Conservation (phyloP, 2,888 invertebrate genomes). For the Drosophila mayaguana region DNA sequence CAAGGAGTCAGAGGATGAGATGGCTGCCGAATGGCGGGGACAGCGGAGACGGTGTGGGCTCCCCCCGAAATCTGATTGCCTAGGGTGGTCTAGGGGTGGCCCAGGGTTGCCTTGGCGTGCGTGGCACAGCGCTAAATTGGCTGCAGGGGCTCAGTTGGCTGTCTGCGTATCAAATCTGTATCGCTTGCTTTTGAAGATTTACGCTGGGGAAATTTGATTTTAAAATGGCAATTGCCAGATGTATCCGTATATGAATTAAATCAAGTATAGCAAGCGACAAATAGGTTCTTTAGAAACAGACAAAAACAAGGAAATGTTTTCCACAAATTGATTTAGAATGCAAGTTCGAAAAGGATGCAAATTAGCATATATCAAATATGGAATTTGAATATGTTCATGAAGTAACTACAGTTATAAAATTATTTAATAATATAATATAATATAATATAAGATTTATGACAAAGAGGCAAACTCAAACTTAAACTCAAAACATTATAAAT, state of each 20-base stretch:
- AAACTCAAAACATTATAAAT: too few relatives aligned
- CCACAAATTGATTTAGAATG: not conserved
- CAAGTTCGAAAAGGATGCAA: not conserved
- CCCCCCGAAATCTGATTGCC: constrained; percentile 6
- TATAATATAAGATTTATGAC: too few relatives aligned
- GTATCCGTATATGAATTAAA: constrained; percentile 9
- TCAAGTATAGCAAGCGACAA: not conserved
- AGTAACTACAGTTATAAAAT: too few relatives aligned
- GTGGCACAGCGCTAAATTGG: constrained; percentile 60
- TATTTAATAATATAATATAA: too few relatives aligned
- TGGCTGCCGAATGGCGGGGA: not conserved
- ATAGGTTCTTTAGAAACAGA: not conserved
- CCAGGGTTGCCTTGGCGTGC: constrained; percentile 41
- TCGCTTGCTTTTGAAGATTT: constrained; percentile 69
- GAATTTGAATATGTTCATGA: too few relatives aligned
- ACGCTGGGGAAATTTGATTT: constrained; percentile 64
- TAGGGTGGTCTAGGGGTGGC: constrained; percentile 25
- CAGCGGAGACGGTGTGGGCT: not conserved
- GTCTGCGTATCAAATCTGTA: constrained; percentile 49
- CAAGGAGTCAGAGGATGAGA: constrained; percentile 11
- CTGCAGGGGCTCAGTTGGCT: constrained; percentile 27
- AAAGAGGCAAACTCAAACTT: too few relatives aligned
- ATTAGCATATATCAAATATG: too few relatives aligned
- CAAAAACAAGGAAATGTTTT: not conserved
- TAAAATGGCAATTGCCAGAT: constrained; percentile 44